phyloP scores from a whole-genome alignment of 2,888 invertebrate genomes.

The Calameuta filiformis region DNA sequence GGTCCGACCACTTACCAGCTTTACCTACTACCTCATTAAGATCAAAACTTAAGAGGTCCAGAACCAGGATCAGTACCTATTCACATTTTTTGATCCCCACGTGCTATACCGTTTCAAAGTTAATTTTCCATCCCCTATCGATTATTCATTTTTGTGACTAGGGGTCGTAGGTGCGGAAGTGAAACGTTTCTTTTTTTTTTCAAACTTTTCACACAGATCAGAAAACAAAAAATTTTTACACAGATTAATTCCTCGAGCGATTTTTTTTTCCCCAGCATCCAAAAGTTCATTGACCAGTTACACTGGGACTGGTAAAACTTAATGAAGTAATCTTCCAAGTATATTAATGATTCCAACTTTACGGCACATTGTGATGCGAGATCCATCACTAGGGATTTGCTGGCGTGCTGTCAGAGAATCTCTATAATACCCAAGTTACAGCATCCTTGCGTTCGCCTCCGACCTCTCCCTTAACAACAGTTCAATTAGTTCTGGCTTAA shows the following conservation, averaged over 20 bases:
- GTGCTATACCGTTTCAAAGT: no score
- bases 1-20: neutral
- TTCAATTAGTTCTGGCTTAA: conserved; percentile 57
- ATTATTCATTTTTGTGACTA: no score
- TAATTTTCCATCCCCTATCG: no score
- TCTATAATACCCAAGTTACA: conserved; percentile 46
- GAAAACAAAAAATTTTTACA: no score
- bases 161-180: no score
- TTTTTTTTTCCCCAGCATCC: neutral
- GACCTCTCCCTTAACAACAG: conserved; percentile 33
- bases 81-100: no score
- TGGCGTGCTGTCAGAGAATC: conserved; percentile 43
- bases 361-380: conserved; percentile 39
- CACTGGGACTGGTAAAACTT: neutral
- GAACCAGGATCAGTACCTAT: no score
- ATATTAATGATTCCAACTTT: conserved; percentile 38
- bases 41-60: no score
- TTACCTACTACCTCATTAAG: no score
- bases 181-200: no score
- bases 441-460: conserved; percentile 32
- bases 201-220: no score
- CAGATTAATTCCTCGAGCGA: no score
- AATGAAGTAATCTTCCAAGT: conserved; percentile 22
- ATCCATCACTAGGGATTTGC: conserved; percentile 52
- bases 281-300: neutral